Percentiles rank a stretch among this genome's conserved stretches.
Conservation (phyloP, 2,113 vertebrate genomes). For the Phalacrocorax brasilianus region DNA sequence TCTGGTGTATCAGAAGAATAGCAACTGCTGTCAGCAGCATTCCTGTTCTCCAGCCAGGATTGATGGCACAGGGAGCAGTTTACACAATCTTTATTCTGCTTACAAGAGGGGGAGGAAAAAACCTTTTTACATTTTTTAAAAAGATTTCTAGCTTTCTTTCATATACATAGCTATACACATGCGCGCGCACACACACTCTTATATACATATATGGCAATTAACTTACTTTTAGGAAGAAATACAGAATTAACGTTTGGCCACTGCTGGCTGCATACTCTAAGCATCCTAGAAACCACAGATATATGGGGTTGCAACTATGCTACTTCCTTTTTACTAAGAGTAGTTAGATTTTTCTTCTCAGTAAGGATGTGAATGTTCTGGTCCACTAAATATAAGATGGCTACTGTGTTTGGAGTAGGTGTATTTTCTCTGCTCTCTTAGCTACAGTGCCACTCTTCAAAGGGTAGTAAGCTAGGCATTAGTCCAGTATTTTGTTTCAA, state of each 20-base stretch:
- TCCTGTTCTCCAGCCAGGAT: background rate
- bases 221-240: background rate
- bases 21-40: slow-evolving; percentile 44
- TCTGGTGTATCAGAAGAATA: slow-evolving; percentile 44
- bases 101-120: background rate
- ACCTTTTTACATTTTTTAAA: background rate
- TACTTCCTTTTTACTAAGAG: background rate
- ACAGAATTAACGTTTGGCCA: background rate
- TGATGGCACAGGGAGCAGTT: background rate
- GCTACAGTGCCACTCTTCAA: background rate
- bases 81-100: background rate
- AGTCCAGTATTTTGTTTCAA: background rate
- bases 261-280: background rate
- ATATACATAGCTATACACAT: no score
- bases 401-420: background rate
- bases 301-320: background rate
- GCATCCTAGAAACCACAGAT: background rate
- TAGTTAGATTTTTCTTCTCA: background rate
- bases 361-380: background rate
- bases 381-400: background rate
- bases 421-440: background rate
- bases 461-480: background rate
- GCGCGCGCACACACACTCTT: no score
- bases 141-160: background rate
- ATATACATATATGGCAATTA: background rate